These are phyloP conservation scores for Ailuropoda melanoleuca DNA, from an alignment of 2,113 vertebrate genomes.

Conservation along the genomic window DNA sequence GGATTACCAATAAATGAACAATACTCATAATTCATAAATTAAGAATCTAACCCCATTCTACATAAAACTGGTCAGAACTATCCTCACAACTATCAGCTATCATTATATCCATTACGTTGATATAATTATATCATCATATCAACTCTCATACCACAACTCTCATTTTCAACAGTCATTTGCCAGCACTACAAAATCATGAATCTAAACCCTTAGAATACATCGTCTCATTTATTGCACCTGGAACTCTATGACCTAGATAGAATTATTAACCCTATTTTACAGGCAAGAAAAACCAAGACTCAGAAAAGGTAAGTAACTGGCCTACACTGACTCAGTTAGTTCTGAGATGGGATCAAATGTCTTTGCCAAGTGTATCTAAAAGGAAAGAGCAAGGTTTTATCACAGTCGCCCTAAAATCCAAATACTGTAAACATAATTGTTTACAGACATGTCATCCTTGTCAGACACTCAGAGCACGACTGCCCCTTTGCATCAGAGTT, in stretches of 20 bases:
- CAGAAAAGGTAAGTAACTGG: neutral
- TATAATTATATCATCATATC: neutral
- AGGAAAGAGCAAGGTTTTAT: neutral
- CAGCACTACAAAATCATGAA: neutral
- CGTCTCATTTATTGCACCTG: neutral
- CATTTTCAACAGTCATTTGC: constrained; percentile 23
- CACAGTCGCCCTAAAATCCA: neutral
- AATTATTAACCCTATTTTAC: neutral
- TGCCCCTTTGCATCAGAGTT: neutral
- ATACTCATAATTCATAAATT: neutral
- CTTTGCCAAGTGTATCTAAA: neutral
- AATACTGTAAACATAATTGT: neutral
- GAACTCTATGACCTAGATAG: neutral
- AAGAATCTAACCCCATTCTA: neutral
- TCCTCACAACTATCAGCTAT: neutral
- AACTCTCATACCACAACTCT: neutral
- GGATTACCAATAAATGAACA: neutral
- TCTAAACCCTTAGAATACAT: neutral
- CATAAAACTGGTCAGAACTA: neutral
- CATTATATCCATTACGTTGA: neutral
- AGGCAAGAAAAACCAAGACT: neutral
- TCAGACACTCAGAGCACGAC: neutral
- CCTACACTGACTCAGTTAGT: neutral
- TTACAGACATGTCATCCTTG: neutral
- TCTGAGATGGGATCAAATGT: neutral